phyloP scores from a whole-genome alignment of 2,888 invertebrate genomes.

The Sympetrum striolatum region DNA sequence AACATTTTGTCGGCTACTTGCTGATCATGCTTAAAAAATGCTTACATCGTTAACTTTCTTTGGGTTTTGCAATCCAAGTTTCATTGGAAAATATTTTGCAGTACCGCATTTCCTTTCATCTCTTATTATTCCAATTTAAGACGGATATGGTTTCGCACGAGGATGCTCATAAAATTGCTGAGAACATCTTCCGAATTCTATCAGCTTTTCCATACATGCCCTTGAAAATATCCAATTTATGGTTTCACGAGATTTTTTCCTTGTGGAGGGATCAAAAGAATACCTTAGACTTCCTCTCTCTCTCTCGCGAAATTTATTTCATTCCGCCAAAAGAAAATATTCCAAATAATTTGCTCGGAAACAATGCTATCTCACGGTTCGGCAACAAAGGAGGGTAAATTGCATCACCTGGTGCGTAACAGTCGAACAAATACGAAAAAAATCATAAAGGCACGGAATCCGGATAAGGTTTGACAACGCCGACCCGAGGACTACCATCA shows the following conservation, averaged over 20 bases:
- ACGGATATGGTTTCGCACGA: too few relatives aligned
- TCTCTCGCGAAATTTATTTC: not conserved
- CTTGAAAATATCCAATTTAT: not conserved
- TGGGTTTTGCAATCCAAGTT: too few relatives aligned
- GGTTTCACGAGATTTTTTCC: too few relatives aligned
- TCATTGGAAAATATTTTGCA: too few relatives aligned
- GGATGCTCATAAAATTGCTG: too few relatives aligned
- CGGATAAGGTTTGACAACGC: conserved; percentile 15
- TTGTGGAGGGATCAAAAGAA: not conserved
- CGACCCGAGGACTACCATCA: not conserved
- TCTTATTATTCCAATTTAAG: too few relatives aligned
- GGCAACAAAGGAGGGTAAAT: not conserved
- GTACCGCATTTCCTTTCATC: too few relatives aligned
- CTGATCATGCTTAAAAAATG: too few relatives aligned
- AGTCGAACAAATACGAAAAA: not conserved
- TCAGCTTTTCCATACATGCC: too few relatives aligned
- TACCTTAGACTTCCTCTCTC: not conserved
- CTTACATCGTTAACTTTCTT: too few relatives aligned
- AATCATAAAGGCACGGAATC: not conserved
- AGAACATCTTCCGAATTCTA: too few relatives aligned
- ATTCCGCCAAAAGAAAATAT: not conserved
- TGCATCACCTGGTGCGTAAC: not conserved
- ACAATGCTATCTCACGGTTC: not conserved
- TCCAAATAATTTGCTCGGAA: not conserved
- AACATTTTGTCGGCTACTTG: too few relatives aligned